phyloP scores from a whole-genome alignment of 2,113 vertebrate species.

The Nestor notabilis region DNA sequence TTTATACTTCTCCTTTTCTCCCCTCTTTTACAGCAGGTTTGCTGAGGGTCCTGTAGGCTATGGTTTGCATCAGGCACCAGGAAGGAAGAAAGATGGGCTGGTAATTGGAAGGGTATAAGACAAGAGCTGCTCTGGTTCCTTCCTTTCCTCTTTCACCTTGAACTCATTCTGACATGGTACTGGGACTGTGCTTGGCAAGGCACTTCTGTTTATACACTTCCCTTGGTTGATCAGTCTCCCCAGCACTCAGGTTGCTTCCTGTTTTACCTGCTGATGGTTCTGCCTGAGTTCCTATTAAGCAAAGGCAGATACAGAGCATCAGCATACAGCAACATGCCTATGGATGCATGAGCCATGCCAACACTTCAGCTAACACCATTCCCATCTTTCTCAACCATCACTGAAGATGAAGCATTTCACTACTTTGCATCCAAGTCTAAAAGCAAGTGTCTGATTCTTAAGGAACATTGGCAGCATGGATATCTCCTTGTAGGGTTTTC shows the following conservation, averaged over 20 bases:
- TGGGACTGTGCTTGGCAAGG: background rate
- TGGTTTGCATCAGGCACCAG: background rate
- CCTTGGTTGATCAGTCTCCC: background rate
- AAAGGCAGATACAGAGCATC: background rate
- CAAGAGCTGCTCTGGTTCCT: rapidly evolving
- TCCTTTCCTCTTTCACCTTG: background rate
- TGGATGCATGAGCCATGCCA: background rate
- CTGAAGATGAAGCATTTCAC: background rate
- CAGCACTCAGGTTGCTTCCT: background rate
- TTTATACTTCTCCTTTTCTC: background rate
- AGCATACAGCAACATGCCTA: background rate
- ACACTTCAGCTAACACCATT: background rate
- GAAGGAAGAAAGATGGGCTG: background rate
- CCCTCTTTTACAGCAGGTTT: background rate
- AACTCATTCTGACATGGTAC: background rate
- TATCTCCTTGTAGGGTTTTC: background rate
- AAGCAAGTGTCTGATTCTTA: background rate
- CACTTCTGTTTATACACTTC: background rate
- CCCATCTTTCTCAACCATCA: background rate
- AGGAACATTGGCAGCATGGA: background rate
- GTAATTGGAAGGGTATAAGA: background rate
- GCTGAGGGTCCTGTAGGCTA: background rate
- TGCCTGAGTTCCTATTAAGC: background rate
- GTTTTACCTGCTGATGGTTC: background rate
- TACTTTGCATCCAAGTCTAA: background rate